These are phyloP conservation scores for Mesopsocus fuscifrons DNA, from an alignment of 2,888 invertebrate genomes.

Conservation along the genomic window DNA sequence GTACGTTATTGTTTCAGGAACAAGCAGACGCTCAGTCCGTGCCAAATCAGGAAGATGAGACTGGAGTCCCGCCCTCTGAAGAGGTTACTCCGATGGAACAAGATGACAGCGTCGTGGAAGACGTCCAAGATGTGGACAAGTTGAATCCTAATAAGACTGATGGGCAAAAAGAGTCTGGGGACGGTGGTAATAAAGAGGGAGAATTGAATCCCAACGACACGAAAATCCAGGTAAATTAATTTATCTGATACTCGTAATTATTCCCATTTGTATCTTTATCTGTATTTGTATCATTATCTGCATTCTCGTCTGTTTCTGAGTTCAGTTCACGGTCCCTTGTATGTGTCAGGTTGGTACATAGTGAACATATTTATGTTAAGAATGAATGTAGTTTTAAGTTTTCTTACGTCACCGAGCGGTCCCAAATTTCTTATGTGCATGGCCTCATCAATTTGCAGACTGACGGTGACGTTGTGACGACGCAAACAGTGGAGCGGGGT, in stretches of 20 bases:
- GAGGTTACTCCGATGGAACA: conserved; percentile 32
- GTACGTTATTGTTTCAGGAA: too few species aligned
- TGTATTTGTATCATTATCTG: too few species aligned
- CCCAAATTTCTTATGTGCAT: too few species aligned
- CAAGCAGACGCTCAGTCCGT: conserved; percentile 53
- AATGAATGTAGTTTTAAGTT: too few species aligned
- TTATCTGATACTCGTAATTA: too few species aligned
- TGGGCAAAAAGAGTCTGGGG: conserved; percentile 18
- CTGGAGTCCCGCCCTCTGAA: conserved; percentile 35
- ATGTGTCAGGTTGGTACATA: too few species aligned
- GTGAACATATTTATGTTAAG: too few species aligned
- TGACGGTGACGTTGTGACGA: conserved; percentile 55
- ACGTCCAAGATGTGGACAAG: conserved; percentile 23
- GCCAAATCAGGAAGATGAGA: conserved; percentile 40
- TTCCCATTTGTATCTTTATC: too few species aligned
- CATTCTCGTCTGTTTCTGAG: too few species aligned
- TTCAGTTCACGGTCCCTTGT: too few species aligned
- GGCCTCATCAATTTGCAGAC: too few species aligned
- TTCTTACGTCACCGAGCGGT: too few species aligned
- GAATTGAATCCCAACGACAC: conserved; percentile 22
- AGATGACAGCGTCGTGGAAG: conserved; percentile 29
- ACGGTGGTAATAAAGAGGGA: conserved; percentile 22
- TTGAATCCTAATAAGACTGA: conserved; percentile 11
- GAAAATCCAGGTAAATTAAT: conserved; percentile 11
- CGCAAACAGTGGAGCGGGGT: conserved; percentile 44